Evolutionary conservation across 2,888 invertebrate genomes (phyloP), one percentile per base, ranked within the genome.

Genomic region (Diploptera punctata): DNA sequence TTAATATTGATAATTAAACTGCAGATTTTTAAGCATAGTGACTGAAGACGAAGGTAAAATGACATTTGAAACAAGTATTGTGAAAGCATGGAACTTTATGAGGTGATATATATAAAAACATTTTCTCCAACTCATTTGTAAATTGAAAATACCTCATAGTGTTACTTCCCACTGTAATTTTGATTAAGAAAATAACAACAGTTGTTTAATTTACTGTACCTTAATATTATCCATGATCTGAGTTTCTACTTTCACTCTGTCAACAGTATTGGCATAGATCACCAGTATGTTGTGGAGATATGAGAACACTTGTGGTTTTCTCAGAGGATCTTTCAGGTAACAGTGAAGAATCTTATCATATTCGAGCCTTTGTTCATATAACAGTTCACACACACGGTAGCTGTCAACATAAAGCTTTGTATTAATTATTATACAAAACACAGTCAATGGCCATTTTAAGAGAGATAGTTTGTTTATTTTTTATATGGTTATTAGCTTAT

Each of bases 321-420:
- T 83, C 13, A 86, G 81, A 24, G 86, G 84, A 79, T 92, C 92
- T 29, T 86, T 83, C 57, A 92, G 82, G 80, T 92, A 93, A 80
- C 92, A 92, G 5, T 86, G 84, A 5, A 93, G 79, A 68, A 93
- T 90, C 77, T 87, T 87, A 72, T 87, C 86, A 79, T 88, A 91
- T 70, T 90, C 86, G 57, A 86, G 82, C 49, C 87, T 81, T 76
- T 84, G 85, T 81, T 91, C 90, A 78, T 92, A 88, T 62, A 93
- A 81, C 79, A 88, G 85, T 80, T 93, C 92, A 78, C 90, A 90
- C 0, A 93, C 91, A 74, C 88, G 87, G 79, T 87, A 91, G 80
- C 92, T 87, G 80, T 7, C 5, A 47, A 52, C 24, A 52, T 10
- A 52, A 1, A 1, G 5, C 13, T n/a, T 1, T 44, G 44, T 13